Conservation (phyloP, 2,888 invertebrate species). For the Papilio demoleus region DNA sequence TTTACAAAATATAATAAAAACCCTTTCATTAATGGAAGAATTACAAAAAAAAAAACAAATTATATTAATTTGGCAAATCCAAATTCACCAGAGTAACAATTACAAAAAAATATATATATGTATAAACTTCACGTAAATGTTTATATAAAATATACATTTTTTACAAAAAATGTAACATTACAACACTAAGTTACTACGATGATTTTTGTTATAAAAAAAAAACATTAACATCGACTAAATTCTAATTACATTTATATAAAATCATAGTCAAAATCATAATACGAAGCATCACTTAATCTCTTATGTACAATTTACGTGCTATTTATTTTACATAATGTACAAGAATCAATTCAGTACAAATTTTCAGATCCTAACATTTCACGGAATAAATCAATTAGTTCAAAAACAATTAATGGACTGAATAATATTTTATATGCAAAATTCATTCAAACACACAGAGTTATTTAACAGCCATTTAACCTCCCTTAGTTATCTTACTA, state of each 20-base stretch:
- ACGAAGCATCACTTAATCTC: constrained; percentile 69
- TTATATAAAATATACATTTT: constrained; percentile 81
- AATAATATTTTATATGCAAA: too few species aligned
- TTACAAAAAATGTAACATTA: constrained; percentile 76
- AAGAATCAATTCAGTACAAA: constrained; percentile 56
- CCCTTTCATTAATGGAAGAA: constrained; percentile 77
- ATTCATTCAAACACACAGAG: too few species aligned
- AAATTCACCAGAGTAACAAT: constrained; percentile 76
- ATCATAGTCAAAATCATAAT: constrained; percentile 64
- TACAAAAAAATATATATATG: constrained; percentile 63
- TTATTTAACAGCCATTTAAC: too few species aligned
- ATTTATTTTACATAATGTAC: constrained; percentile 74
- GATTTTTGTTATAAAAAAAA: constrained; percentile 64
- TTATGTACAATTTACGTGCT: constrained; percentile 68
- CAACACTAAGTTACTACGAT: constrained; percentile 61
- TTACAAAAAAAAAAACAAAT: constrained; percentile 76
- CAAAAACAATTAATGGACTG: too few species aligned
- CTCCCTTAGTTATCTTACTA: too few species aligned
- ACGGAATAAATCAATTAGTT: constrained; percentile 13
- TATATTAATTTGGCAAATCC: constrained; percentile 81
- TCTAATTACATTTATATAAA: constrained; percentile 63
- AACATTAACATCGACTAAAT: constrained; percentile 70
- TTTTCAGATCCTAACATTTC: constrained; percentile 59
- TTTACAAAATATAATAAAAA: constrained; percentile 79
- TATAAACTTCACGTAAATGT: constrained; percentile 74